These are phyloP conservation scores for Phenacoccus solenopsis DNA, from an alignment of 1,140 invertebrate species.

Conservation along the genomic window DNA sequence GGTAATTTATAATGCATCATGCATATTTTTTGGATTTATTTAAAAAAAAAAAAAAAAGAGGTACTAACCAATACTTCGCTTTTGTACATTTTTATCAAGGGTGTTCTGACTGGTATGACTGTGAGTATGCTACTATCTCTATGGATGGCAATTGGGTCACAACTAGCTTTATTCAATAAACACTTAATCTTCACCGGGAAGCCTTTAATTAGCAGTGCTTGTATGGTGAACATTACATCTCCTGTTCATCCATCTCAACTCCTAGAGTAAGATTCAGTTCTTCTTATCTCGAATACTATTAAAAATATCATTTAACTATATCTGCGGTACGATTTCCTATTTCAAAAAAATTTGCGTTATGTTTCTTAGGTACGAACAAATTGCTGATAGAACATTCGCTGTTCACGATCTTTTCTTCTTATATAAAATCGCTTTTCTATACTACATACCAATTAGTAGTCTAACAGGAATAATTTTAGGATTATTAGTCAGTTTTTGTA, in stretches of 20 bases:
- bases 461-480: slow-evolving; percentile 52
- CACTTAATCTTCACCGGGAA: slow-evolving; percentile 22
- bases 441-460: slow-evolving; percentile 53
- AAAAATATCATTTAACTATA: too few species aligned
- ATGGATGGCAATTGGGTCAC: slow-evolving; percentile 20
- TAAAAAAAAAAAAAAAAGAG: too few species aligned
- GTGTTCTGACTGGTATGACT: slow-evolving; percentile 21
- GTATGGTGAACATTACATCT: slow-evolving; percentile 21
- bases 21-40: too few species aligned
- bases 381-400: not conserved
- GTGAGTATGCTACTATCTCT: slow-evolving; percentile 7
- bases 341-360: not conserved
- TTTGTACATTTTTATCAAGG: slow-evolving; percentile 21
- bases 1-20: too few species aligned
- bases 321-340: not conserved
- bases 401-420: slow-evolving; percentile 28
- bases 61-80: too few species aligned
- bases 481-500: slow-evolving; percentile 44
- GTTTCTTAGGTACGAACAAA: not conserved
- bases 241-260: not conserved
- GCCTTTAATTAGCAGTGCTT: slow-evolving; percentile 20
- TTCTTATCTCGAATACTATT: too few species aligned
- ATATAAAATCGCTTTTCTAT: slow-evolving; percentile 50
- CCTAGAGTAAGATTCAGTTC: not conserved
- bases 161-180: slow-evolving; percentile 14